Percentiles rank a stretch among this genome's conserved stretches.
These are phyloP conservation scores for Lasius fuliginosus DNA, from an alignment of 2,888 invertebrate species.

Conservation along the genomic window DNA sequence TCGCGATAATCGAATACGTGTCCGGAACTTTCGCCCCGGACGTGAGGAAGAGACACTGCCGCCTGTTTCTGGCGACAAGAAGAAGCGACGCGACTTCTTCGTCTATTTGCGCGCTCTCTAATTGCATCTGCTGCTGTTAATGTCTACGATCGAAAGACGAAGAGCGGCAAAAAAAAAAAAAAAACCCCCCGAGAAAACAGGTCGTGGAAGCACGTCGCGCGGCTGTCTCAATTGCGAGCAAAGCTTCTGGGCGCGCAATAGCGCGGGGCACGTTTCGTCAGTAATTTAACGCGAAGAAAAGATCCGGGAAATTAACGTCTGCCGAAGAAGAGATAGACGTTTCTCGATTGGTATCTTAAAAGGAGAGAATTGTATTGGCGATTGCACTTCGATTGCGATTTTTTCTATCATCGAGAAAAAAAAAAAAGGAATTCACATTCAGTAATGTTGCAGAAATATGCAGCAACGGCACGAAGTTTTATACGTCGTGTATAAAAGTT, in stretches of 20 bases:
- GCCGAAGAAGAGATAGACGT: constrained; percentile 12
- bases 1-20: neutral
- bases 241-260: constrained; percentile 48
- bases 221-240: constrained; percentile 77
- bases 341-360: constrained; percentile 20
- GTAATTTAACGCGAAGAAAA: constrained; percentile 21
- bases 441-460: neutral
- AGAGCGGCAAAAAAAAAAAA: constrained; percentile 41
- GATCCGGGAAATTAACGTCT: constrained; percentile 12
- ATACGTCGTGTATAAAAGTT: neutral
- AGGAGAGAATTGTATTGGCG: constrained; percentile 6
- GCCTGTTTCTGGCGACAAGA: constrained; percentile 10
- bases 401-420: neutral
- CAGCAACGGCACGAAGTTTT: neutral
- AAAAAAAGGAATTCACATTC: neutral
- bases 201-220: constrained; percentile 73
- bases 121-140: constrained; percentile 47
- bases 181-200: constrained; percentile 70
- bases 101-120: constrained; percentile 27
- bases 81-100: constrained; percentile 46
- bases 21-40: neutral
- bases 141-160: neutral
- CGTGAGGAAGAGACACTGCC: neutral
- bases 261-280: constrained; percentile 18
- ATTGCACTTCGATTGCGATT: constrained; percentile 5